Base-by-base conservation (phyloP, 2,113 vertebrate species). In the Eolophus roseicapilla region DNA sequence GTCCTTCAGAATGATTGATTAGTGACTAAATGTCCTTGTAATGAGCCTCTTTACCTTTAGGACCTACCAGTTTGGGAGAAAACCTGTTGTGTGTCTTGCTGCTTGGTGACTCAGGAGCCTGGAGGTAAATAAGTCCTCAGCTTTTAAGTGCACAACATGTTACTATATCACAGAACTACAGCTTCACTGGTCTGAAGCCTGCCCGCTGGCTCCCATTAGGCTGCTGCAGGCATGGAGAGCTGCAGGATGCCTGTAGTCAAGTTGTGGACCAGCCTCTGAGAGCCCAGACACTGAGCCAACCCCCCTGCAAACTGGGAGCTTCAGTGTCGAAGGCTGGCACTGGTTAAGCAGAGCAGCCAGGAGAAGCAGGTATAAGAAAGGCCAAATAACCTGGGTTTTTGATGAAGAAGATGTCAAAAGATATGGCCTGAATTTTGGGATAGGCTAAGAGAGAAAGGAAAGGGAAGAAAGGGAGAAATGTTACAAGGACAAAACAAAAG, bases 1-100 rank as follows among this genome's bases (percentile, higher is more conserved):
- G 57, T 84, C 81, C 78, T 97, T 88, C 82, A 90, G 79, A 73
- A 92, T 82, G 75, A 90, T 41, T 53, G 86, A 94, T 91, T 69
- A 53, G 44, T 4, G 3, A 10, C 52, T 96, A 88, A 93, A 75
- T 21, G 14, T 63, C 49, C 83, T 83, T 86, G 71, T 82, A 90
- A 93, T 55, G 52, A 92, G 43, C 37, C 41, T 71, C 75, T 91
- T 87, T 67, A 78, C 80, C 77, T 94, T 90, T 74, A 88, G 90
- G 79, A 82, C 41, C 47, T 88, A 88, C 23, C 17, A 25, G 8
- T 62, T 43, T 70, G 63, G 49, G 31, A 77, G 75, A 69, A 95
- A 90, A 70, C 25, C 44, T 39, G 18, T 47, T 82, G 46, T 77
- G 47, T 79, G 27, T 76, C 62, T 91, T 37, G 44, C 44, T 73